Base-by-base conservation (phyloP, 1,140 invertebrate genomes). In the Rhopalosiphum padi region DNA sequence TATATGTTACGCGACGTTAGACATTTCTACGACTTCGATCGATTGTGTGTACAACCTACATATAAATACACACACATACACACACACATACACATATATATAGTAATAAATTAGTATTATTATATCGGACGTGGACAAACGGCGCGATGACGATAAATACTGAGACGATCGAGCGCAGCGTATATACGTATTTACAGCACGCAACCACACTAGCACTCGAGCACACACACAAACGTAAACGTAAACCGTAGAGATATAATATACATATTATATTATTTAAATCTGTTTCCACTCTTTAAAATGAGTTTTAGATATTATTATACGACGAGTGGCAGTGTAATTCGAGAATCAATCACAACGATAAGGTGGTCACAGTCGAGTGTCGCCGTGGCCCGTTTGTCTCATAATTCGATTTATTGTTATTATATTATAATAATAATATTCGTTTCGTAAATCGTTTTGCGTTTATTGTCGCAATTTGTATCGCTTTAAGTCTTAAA, bases 1-100 rank as follows among this genome's bases (percentile, higher is more conserved):
- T 93, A 93, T 41, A 18, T 86, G 91, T 85, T 86, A 92, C 46
- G 43, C n/a, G 91, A 85, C 82, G 51, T 25, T n/a, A 23, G 15
- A 85, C 82, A 53, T 93, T 93, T 85, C 68, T 93, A 85, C 23
- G 91, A 51, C 91, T 93, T 93, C 91, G 51, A 86, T 55, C 91
- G 82, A 85, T 93, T 43, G 22, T 48, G 48, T 60, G 25, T 82
- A 48, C 90, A 53, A 83, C 53, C 77, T 83, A 91, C 53, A 60
- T 43, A 82, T n/a, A 18, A 60, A 55, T 41, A 82, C 21, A n/a
- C 7, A 9, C 5, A 53, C 35, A 35, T 1, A 15, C 15, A 6
- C 11, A 4, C 9, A 41, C 21, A 41, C 9, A 15, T n/a, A n/a
- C 11, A 11, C 7, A 6, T 15, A 7, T 30, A 85, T 15, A 83